phyloP scores from a whole-genome alignment of 2,113 vertebrate genomes.

The Periophthalmus modestus region DNA sequence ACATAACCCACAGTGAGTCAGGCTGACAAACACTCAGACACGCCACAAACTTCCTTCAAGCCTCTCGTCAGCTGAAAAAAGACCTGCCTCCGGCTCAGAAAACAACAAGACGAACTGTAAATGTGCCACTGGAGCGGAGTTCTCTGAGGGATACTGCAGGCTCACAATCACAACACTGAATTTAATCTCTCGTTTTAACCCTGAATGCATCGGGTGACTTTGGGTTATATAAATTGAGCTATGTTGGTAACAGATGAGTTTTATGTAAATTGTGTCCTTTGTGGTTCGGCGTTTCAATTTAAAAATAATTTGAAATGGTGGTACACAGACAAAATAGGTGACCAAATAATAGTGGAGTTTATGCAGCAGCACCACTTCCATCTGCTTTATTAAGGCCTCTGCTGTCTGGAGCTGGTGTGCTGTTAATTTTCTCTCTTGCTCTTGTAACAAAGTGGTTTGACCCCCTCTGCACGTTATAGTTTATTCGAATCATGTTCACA shows the following conservation, averaged over 20 bases:
- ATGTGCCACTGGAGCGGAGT: slow-evolving; percentile 35
- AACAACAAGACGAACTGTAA: slow-evolving; percentile 51
- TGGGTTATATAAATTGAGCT: slow-evolving; percentile 1
- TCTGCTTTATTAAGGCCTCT: background rate
- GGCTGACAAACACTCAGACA: slow-evolving; percentile 48
- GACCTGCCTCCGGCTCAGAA: slow-evolving; percentile 41
- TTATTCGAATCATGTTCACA: background rate
- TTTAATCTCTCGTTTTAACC: slow-evolving; percentile 31
- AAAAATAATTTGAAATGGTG: slow-evolving; percentile 4
- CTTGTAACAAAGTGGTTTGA: background rate
- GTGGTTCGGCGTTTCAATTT: background rate
- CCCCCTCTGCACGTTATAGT: background rate
- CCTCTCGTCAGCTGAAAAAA: slow-evolving; percentile 61
- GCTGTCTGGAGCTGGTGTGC: background rate
- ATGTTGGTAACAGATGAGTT: slow-evolving; percentile 1
- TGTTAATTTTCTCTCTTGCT: background rate
- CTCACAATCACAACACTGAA: slow-evolving; percentile 35
- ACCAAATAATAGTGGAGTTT: background rate
- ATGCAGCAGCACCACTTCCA: slow-evolving; percentile 3
- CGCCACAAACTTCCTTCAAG: slow-evolving; percentile 43
- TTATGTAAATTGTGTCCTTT: background rate
- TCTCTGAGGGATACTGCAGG: slow-evolving; percentile 48
- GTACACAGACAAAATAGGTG: background rate
- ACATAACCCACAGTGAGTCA: slow-evolving; percentile 38
- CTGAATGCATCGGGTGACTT: slow-evolving; percentile 17